A percentile compares a stretch with the other conserved stretches of the same genome.
phyloP scores from a whole-genome alignment of 2,113 vertebrate genomes.

The Rhinogobius similis region DNA sequence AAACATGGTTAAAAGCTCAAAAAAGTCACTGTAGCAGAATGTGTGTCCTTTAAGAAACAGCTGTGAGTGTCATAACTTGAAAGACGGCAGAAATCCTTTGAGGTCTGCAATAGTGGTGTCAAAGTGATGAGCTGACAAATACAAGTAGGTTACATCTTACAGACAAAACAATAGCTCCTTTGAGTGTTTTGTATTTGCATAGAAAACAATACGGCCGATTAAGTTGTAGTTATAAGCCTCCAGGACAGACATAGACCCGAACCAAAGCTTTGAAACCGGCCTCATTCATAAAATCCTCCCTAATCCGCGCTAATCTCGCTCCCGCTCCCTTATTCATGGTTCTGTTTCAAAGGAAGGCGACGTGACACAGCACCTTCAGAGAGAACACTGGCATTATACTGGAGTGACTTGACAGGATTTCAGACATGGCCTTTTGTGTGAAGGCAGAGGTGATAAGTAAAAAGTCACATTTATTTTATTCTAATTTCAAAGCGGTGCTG shows the following conservation, averaged over 20 bases:
- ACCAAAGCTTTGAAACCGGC: background rate
- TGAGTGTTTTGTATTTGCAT: too few relatives aligned
- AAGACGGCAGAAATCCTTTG: background rate
- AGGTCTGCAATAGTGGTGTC: background rate
- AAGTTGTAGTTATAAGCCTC: slow-evolving; percentile 1
- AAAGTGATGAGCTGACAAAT: background rate
- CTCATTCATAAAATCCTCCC: background rate
- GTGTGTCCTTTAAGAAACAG: too few relatives aligned
- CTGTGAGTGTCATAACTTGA: background rate
- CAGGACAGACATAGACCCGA: background rate
- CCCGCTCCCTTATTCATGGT: background rate
- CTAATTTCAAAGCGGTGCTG: too few relatives aligned
- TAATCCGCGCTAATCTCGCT: background rate
- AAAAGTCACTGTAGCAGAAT: too few relatives aligned
- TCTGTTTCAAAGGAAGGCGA: background rate
- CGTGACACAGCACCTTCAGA: background rate
- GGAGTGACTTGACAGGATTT: background rate
- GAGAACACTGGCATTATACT: background rate
- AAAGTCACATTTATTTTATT: background rate
- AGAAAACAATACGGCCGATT: background rate
- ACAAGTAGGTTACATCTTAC: background rate
- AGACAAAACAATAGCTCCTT: background rate
- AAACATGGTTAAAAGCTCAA: too few relatives aligned
- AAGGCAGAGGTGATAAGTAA: background rate
- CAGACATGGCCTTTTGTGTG: background rate